Evolutionary conservation across 30 jellyfish, hydroid and myxozoan genomes (phyloP).

Genomic region (Mastigias papua): DNA sequence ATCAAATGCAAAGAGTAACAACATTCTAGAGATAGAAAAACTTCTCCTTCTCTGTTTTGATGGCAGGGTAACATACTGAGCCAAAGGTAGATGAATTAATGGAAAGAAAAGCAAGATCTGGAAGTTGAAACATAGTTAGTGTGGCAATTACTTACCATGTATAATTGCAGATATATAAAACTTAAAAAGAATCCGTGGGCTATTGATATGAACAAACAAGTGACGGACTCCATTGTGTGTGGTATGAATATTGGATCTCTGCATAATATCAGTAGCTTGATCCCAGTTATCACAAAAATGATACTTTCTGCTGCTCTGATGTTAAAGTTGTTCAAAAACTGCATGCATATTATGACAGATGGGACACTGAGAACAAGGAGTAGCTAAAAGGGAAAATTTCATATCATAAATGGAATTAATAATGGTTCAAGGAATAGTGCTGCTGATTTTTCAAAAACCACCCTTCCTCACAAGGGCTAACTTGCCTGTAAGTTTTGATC

Average conservation of each 20-base stretch:
- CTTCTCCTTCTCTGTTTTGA: too few species aligned
- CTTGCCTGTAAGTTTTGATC: too few species aligned
- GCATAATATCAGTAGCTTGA: conserved; percentile 33
- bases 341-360: conserved; percentile 30
- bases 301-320: conserved; percentile 5
- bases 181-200: conserved; percentile 10
- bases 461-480: too few species aligned
- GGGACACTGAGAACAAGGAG: conserved; percentile 39
- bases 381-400: conserved; percentile 11
- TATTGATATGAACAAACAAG: conserved; percentile 11
- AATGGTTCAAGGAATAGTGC: background rate
- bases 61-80: too few species aligned
- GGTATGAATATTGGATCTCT: conserved; percentile 14
- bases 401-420: too few species aligned
- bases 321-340: background rate
- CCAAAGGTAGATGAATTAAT: too few species aligned
- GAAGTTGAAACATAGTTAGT: too few species aligned
- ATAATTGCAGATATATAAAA: background rate
- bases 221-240: background rate
- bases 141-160: conserved; percentile 37
- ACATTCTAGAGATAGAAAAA: too few species aligned
- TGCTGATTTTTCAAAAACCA: too few species aligned
- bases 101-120: too few species aligned
- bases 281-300: conserved; percentile 4
- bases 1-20: too few species aligned